Evolutionary conservation across 2,888 invertebrate species (phyloP).

Genomic region (Hydrotaea cyrtoneurina): DNA sequence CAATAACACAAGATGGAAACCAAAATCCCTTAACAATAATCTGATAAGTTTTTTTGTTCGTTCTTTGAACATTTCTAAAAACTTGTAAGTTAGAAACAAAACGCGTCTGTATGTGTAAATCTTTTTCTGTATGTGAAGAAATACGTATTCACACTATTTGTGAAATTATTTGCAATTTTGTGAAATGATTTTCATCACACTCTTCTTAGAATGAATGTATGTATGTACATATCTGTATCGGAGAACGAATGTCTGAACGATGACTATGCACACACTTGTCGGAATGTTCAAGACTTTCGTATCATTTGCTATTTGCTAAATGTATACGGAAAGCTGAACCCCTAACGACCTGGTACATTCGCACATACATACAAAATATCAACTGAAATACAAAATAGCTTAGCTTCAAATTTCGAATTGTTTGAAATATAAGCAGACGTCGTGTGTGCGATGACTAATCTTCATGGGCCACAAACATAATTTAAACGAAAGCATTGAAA

Average conservation of each 20-base stretch:
- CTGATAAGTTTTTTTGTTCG: constrained; percentile 38
- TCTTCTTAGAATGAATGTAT: constrained; percentile 9
- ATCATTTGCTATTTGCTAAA: constrained; percentile 17
- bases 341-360: constrained; percentile 3
- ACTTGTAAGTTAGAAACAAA: background rate
- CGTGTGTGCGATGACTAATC: no score
- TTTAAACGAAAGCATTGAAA: no score
- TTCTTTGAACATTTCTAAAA: background rate
- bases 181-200: constrained; percentile 49
- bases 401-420: no score
- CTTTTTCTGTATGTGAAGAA: background rate
- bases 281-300: constrained; percentile 21
- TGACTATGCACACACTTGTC: constrained; percentile 1
- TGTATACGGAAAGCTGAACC: constrained; percentile 14
- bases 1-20: constrained; percentile 43
- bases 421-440: no score
- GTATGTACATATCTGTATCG: background rate
- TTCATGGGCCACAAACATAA: no score
- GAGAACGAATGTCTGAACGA: constrained; percentile 1
- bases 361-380: background rate
- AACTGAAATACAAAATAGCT: no score
- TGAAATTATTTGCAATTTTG: constrained; percentile 50
- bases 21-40: constrained; percentile 51
- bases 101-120: background rate
- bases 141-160: constrained; percentile 28